A percentile compares a stretch with the other conserved stretches of the same genome.
These are phyloP conservation scores for Eupsilia transversa DNA, from an alignment of 2,888 invertebrate species.

Conservation along the genomic window DNA sequence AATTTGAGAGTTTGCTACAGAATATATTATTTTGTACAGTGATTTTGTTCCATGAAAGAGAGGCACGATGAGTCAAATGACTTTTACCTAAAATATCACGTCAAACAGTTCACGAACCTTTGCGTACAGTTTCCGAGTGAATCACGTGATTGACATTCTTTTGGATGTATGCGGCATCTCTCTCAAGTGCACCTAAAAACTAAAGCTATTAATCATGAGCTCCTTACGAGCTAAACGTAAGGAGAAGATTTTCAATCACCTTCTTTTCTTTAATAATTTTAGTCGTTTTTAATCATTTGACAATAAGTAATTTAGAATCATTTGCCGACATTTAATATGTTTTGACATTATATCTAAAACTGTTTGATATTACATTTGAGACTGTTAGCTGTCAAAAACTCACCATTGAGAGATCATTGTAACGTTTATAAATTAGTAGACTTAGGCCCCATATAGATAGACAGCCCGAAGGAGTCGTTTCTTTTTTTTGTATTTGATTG, in stretches of 20 bases:
- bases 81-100: not conserved
- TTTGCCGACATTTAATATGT: no score
- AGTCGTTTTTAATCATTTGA: no score
- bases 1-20: not conserved
- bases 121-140: slow-evolving; percentile 17
- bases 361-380: no score
- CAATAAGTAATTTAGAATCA: no score
- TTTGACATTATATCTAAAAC: no score
- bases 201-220: slow-evolving; percentile 8
- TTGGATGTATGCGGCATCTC: not conserved
- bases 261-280: no score
- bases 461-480: no score
- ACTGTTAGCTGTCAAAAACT: no score
- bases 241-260: not conserved
- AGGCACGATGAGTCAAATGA: slow-evolving; percentile 17
- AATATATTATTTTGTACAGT: not conserved
- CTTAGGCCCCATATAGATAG: no score
- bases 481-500: no score
- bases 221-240: not conserved
- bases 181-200: not conserved
- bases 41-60: not conserved
- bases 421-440: no score
- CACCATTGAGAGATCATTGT: no score
- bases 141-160: slow-evolving; percentile 7
- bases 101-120: not conserved